These are phyloP conservation scores for Cylindroiulus punctatus DNA, from an alignment of 2,888 invertebrate genomes.

Conservation along the genomic window DNA sequence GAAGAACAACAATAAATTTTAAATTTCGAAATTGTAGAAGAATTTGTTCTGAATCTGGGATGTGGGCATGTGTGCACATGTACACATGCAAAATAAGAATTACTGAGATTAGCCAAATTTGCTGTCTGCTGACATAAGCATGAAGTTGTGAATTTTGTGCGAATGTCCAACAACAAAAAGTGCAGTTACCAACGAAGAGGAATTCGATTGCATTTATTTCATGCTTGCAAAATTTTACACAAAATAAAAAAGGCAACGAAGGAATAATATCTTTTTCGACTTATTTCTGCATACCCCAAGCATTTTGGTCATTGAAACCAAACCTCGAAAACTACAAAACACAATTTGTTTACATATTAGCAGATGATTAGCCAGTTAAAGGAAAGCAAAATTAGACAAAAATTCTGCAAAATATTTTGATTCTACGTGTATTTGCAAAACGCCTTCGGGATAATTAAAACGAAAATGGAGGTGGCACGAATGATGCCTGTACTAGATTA, in stretches of 20 bases:
- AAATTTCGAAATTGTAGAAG: background rate
- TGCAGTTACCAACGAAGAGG: slow-evolving; percentile 16
- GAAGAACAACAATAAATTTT: background rate
- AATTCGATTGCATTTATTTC: slow-evolving; percentile 34
- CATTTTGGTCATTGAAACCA: background rate
- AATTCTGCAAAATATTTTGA: slow-evolving; percentile 1
- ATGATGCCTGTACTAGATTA: slow-evolving; percentile 3
- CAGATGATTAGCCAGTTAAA: slow-evolving; percentile 4
- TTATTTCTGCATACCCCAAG: background rate
- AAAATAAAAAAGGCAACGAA: slow-evolving; percentile 37
- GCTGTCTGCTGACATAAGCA: too few relatives aligned
- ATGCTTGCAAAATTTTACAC: slow-evolving; percentile 18
- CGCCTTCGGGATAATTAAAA: background rate
- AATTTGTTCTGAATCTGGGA: background rate
- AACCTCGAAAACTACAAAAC: background rate
- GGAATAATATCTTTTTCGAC: background rate
- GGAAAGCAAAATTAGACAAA: background rate
- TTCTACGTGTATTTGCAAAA: slow-evolving; percentile 18
- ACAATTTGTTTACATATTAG: background rate
- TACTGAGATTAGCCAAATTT: background rate
- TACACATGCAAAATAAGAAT: background rate
- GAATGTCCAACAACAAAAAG: background rate
- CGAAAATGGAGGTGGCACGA: background rate
- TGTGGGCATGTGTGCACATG: background rate
- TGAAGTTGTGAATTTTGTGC: background rate